Evolutionary conservation across 2,113 vertebrate species (phyloP).

Genomic region (Poecile atricapillus): DNA sequence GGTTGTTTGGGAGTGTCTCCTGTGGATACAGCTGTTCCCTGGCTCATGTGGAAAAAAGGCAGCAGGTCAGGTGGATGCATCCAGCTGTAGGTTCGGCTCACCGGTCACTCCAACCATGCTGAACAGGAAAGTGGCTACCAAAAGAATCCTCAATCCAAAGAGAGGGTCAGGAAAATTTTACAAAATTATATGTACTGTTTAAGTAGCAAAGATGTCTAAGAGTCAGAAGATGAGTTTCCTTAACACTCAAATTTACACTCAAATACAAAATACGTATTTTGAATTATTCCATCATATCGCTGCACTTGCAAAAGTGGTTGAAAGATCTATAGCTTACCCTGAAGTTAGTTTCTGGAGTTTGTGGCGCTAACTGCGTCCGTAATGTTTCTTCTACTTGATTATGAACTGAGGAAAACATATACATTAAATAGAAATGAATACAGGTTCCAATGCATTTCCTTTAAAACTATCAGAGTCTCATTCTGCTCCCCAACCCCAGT

Average conservation of each 20-base stretch:
- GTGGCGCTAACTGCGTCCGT: conserved; percentile 81
- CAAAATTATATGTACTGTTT: background rate
- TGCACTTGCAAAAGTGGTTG: conserved; percentile 60
- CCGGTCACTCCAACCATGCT: conserved; percentile 34
- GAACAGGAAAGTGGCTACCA: background rate
- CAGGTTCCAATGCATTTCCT: conserved; percentile 64
- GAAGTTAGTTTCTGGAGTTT: conserved; percentile 85
- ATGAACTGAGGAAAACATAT: conserved; percentile 76
- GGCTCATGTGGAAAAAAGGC: conserved; percentile 53
- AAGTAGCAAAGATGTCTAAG: conserved; percentile 41
- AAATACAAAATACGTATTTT: conserved; percentile 44
- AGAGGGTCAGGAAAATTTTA: conserved; percentile 39
- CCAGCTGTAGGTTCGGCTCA: conserved; percentile 46
- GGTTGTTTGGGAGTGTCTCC: conserved; percentile 23
- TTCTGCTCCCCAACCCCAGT: conserved; percentile 20
- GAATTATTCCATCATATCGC: conserved; percentile 43
- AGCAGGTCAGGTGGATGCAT: conserved; percentile 51
- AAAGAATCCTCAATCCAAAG: conserved; percentile 40
- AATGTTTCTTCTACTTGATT: conserved; percentile 85
- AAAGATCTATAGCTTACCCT: conserved; percentile 77
- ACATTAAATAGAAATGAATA: conserved; percentile 77
- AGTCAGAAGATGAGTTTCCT: conserved; percentile 51
- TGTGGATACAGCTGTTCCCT: conserved; percentile 46
- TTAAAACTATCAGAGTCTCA: conserved; percentile 27
- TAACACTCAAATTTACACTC: conserved; percentile 58